Evolutionary conservation across 1,140 invertebrate genomes (phyloP).

Genomic region (Polyergus mexicanus): DNA sequence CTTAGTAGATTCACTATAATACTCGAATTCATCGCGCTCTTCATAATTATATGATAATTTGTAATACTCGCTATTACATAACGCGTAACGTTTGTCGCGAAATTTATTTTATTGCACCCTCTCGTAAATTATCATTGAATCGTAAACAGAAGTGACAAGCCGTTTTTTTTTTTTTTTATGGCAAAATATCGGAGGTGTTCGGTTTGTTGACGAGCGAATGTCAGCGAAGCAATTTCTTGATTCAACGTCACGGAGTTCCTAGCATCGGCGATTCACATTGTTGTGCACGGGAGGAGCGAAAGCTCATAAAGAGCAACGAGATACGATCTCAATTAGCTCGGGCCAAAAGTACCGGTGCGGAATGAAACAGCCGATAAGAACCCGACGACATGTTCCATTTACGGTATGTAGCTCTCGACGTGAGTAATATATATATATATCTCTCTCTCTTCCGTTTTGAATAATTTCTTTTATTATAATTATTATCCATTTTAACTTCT

Average conservation of each 20-base stretch:
- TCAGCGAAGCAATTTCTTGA: conserved; percentile 22
- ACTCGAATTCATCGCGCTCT: background rate
- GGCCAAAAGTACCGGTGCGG: conserved; percentile 53
- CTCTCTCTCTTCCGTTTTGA: conserved; percentile 27
- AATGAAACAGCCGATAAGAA: conserved; percentile 70
- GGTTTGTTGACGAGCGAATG: background rate
- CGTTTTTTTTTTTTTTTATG: background rate
- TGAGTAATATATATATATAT: conserved; percentile 9
- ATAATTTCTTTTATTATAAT: conserved; percentile 56
- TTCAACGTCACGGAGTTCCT: conserved; percentile 27
- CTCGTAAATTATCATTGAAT: conserved; percentile 1
- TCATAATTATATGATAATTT: background rate
- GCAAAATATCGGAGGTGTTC: background rate
- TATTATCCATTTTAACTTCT: background rate
- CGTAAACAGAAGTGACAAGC: background rate
- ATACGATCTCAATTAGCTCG: conserved; percentile 76
- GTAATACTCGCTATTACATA: background rate
- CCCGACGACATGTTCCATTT: conserved; percentile 64
- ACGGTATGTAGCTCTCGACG: conserved; percentile 46
- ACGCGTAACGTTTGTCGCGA: too few relatives aligned
- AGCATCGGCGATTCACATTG: conserved; percentile 59
- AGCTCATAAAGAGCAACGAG: conserved; percentile 68
- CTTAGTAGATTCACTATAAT: background rate
- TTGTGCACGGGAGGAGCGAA: conserved; percentile 26
- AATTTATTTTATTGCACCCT: background rate